Conservation (phyloP, 2,797 vertebrate species). For the Darevskia mixta region DNA sequence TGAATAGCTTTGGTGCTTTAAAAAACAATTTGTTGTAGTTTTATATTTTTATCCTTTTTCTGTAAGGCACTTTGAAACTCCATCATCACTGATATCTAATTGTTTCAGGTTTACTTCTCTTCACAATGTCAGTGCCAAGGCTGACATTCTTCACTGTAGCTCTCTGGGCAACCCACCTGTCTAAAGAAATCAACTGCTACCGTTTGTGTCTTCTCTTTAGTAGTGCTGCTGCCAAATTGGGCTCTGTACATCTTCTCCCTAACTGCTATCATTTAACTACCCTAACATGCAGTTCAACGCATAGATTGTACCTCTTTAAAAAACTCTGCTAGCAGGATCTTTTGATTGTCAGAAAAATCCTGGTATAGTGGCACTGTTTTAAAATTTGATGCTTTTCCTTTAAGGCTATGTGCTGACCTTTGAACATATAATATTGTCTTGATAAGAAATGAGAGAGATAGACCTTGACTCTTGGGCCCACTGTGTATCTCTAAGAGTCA, state of each 20-base stretch:
- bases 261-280: not conserved
- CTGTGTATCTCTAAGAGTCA: not conserved
- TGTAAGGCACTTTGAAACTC: too few species aligned
- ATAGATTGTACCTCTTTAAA: too few species aligned
- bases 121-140: not conserved
- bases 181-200: not conserved
- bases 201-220: not conserved
- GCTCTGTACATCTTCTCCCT: not conserved
- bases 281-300: not conserved
- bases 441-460: fast-evolving
- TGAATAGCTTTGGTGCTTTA: too few species aligned
- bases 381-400: not conserved
- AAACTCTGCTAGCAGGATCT: not conserved
- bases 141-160: not conserved
- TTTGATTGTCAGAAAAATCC: not conserved
- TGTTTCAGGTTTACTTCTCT: not conserved
- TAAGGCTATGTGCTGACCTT: not conserved
- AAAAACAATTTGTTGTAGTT: too few species aligned
- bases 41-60: too few species aligned
- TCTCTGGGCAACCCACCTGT: not conserved
- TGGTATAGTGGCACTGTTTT: not conserved
- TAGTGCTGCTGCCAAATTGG: too few species aligned
- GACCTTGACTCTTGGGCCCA: not conserved
- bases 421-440: not conserved
- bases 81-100: too few species aligned